phyloP scores from a whole-genome alignment of 1,140 invertebrate genomes.

The Zaprionus inermis region DNA sequence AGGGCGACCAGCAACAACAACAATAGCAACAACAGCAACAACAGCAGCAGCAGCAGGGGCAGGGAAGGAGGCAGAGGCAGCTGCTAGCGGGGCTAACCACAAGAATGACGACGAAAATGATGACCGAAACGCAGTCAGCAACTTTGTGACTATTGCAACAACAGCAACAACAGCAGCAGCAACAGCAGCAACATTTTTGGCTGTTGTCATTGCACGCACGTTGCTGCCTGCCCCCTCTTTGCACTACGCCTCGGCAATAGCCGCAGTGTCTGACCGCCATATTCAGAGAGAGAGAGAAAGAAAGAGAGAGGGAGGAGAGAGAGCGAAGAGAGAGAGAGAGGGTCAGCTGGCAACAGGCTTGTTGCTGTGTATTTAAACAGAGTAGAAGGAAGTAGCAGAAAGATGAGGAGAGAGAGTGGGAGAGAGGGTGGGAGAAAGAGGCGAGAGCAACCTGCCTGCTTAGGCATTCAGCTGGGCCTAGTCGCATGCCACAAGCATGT shows the following conservation, averaged over 20 bases:
- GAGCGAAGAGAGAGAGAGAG: background rate
- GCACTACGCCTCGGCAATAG: background rate
- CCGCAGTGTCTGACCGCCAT: slow-evolving; percentile 4
- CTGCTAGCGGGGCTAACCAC: slow-evolving; percentile 38
- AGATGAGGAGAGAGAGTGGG: background rate
- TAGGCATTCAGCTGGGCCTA: background rate
- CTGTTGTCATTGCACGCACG: slow-evolving; percentile 28
- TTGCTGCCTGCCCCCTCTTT: background rate
- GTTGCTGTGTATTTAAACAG: background rate
- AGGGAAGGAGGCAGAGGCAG: too few relatives aligned
- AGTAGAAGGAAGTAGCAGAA: too few relatives aligned
- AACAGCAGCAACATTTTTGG: slow-evolving; percentile 10
- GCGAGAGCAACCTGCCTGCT: too few relatives aligned
- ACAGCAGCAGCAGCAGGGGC: slow-evolving; percentile 29
- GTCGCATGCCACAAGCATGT: slow-evolving; percentile 12
- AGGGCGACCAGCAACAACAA: slow-evolving; percentile 42
- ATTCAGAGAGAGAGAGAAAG: background rate
- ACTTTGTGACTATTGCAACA: slow-evolving; percentile 75
- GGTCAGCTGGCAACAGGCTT: slow-evolving; percentile 3
- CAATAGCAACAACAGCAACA: slow-evolving; percentile 29
- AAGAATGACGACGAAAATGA: slow-evolving; percentile 77
- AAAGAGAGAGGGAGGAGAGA: background rate
- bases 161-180: slow-evolving; percentile 32
- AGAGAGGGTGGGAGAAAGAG: too few relatives aligned
- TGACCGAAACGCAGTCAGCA: slow-evolving; percentile 76